Evolutionary conservation across 2,797 vertebrate species (phyloP).

Genomic region (Myotis planiceps): DNA sequence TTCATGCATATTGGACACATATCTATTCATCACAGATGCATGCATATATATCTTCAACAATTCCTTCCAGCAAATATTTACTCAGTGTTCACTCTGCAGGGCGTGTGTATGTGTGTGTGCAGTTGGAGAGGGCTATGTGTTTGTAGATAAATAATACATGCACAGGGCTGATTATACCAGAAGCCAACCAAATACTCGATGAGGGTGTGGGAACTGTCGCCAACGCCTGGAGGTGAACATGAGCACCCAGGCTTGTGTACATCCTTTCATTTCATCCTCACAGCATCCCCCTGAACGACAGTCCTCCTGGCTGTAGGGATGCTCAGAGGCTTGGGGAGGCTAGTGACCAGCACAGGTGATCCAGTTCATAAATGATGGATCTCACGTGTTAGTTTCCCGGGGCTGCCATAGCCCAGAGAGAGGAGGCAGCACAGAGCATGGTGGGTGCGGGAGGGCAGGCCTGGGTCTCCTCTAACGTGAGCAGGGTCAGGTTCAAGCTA

Average conservation of each 20-base stretch:
- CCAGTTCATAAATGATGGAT: too few species aligned
- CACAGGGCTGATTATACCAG: background rate
- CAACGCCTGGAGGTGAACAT: background rate
- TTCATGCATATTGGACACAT: background rate
- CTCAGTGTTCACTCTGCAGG: background rate
- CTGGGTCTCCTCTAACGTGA: background rate
- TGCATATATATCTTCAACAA: background rate
- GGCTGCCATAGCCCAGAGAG: too few species aligned
- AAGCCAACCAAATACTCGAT: background rate
- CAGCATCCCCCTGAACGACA: rapidly evolving
- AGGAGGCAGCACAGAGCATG: rapidly evolving
- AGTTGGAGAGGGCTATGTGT: background rate
- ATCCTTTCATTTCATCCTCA: background rate
- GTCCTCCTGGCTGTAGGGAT: rapidly evolving
- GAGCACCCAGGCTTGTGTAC: background rate
- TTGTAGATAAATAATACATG: background rate
- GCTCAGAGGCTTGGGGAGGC: background rate
- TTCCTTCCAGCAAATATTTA: conserved; percentile 31
- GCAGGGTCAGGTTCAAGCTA: background rate
- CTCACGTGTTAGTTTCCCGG: rapidly evolving
- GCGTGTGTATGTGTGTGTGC: background rate
- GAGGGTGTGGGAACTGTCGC: background rate
- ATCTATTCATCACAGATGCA: conserved; percentile 32
- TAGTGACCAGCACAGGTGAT: too few species aligned
- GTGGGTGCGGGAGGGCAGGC: background rate